Conservation (phyloP, 2,113 vertebrate species). For the Talpa occidentalis region DNA sequence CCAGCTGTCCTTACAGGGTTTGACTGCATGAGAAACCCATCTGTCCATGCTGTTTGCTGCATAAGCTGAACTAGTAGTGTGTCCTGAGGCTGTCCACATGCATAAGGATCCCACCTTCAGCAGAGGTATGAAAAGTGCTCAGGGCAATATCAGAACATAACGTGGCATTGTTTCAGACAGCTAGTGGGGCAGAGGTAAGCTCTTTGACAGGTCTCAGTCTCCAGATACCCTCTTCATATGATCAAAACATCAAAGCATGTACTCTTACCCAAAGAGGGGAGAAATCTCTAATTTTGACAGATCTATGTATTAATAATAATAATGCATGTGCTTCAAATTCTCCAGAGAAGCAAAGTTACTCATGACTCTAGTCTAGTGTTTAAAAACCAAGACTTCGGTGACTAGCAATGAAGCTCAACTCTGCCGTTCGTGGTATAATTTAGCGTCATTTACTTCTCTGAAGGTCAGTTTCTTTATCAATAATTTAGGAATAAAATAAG, state of each 20-base stretch:
- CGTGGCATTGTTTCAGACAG: neutral
- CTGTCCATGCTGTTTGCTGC: accelerated
- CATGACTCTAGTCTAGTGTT: neutral
- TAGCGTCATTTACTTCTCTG: neutral
- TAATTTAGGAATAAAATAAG: neutral
- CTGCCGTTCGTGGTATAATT: neutral
- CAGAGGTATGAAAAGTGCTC: neutral
- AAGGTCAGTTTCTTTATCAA: neutral
- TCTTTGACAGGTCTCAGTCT: neutral
- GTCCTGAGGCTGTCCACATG: accelerated
- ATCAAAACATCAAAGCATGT: neutral
- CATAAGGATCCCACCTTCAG: neutral
- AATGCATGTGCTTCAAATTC: neutral
- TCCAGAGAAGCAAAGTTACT: neutral
- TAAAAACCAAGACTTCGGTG: neutral
- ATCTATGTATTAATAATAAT: neutral
- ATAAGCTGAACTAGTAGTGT: accelerated
- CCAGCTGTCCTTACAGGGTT: too few species aligned
- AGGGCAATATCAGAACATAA: accelerated
- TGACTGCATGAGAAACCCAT: too few species aligned
- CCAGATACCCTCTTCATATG: neutral
- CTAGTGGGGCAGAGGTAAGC: accelerated
- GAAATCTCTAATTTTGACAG: neutral
- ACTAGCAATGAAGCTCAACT: neutral
- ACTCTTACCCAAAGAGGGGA: neutral